Evolutionary conservation across 2,888 invertebrate species (phyloP).

Genomic region (Caenorhabditis sp.): DNA sequence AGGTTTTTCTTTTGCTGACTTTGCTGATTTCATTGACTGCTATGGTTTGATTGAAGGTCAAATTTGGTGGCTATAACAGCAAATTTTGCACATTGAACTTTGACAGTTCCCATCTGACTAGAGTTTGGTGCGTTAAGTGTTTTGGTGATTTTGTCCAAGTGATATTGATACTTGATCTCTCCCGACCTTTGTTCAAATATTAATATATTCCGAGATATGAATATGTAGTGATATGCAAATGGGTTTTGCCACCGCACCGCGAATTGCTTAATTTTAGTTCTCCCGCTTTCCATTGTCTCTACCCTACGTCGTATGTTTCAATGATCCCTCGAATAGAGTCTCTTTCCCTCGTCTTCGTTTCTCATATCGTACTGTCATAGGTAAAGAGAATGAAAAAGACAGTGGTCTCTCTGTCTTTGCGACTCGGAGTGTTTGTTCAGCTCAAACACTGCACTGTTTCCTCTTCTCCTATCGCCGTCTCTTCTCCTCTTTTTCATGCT

Average conservation of each 20-base stretch:
- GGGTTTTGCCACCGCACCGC: no score
- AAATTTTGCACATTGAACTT: no score
- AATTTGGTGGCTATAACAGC: no score
- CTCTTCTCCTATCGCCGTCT: no score
- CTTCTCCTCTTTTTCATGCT: slow-evolving; percentile 20
- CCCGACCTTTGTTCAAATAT: no score
- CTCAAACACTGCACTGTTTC: slow-evolving; percentile 42
- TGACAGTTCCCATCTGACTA: neutral
- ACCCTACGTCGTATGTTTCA: slow-evolving; percentile 34
- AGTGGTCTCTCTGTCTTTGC: slow-evolving; percentile 28
- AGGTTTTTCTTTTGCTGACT: neutral
- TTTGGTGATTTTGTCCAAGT: neutral
- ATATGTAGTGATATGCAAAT: slow-evolving; percentile 10
- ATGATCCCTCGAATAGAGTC: slow-evolving; percentile 29
- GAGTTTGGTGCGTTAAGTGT: neutral
- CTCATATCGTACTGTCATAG: slow-evolving; percentile 19
- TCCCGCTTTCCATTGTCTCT: neutral
- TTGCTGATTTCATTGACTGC: no score
- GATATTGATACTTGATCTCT: neutral
- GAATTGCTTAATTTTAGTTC: no score
- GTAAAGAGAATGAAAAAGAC: slow-evolving; percentile 21
- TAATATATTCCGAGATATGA: no score
- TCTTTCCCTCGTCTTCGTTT: slow-evolving; percentile 3
- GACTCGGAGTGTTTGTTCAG: slow-evolving; percentile 49
- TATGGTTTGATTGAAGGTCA: slow-evolving; percentile 3